Evolutionary conservation across 2,888 invertebrate genomes (phyloP).

Genomic region (Lamellibrachia columna): DNA sequence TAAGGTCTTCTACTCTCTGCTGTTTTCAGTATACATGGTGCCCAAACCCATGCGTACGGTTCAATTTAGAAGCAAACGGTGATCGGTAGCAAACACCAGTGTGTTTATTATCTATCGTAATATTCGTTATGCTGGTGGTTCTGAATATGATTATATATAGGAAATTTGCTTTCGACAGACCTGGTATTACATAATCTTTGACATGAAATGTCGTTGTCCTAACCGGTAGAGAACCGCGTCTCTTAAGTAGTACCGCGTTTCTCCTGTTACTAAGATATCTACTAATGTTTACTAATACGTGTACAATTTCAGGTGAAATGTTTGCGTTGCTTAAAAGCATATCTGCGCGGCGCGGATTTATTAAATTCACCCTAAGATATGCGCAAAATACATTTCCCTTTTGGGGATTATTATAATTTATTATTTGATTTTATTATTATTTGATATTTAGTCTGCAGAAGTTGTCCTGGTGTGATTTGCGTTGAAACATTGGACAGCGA

Average conservation of each 20-base stretch:
- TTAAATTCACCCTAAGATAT: not conserved
- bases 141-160: too few relatives aligned
- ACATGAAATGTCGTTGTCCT: not conserved
- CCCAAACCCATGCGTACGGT: too few relatives aligned
- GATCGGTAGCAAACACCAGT: too few relatives aligned
- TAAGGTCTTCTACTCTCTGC: too few relatives aligned
- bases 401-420: not conserved
- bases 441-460: too few relatives aligned
- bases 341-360: not conserved
- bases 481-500: not conserved
- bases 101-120: too few relatives aligned
- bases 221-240: not conserved
- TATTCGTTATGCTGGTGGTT: too few relatives aligned
- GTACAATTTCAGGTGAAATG: not conserved
- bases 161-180: too few relatives aligned
- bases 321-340: not conserved
- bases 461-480: too few relatives aligned
- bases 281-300: conserved; percentile 4
- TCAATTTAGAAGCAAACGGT: too few relatives aligned
- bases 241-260: not conserved
- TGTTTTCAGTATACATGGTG: too few relatives aligned
- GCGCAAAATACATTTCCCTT: not conserved
- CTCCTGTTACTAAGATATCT: not conserved
- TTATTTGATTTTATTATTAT: not conserved
- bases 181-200: not conserved